These are phyloP conservation scores for Caracal caracal DNA, from an alignment of 2,113 vertebrate genomes.

Conservation along the genomic window DNA sequence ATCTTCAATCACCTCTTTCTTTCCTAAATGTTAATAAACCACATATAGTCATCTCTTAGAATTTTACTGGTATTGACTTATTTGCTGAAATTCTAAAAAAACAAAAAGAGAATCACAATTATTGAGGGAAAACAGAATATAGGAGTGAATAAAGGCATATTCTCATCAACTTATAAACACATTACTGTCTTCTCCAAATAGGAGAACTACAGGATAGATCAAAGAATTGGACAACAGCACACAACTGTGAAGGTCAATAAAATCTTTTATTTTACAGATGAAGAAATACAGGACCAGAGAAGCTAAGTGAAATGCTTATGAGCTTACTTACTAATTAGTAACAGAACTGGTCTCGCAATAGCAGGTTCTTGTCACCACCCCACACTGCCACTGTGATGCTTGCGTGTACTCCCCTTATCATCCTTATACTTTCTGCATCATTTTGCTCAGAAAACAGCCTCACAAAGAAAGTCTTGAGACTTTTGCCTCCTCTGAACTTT, in stretches of 20 bases:
- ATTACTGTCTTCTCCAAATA: not conserved
- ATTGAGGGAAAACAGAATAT: not conserved
- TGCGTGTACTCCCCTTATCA: not conserved
- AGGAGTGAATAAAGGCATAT: not conserved
- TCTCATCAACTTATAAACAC: not conserved
- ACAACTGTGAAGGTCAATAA: not conserved
- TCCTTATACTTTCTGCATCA: not conserved
- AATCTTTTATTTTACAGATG: not conserved
- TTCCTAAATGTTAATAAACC: conserved; percentile 48
- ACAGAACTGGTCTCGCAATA: not conserved
- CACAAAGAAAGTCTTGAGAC: not conserved
- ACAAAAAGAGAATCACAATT: not conserved
- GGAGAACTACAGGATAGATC: not conserved
- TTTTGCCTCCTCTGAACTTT: not conserved
- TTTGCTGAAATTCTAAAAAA: not conserved
- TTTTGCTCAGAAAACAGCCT: not conserved
- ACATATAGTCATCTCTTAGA: conserved; percentile 23
- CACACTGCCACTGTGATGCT: not conserved
- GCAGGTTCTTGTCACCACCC: not conserved
- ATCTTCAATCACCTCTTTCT: not conserved
- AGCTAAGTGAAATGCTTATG: not conserved
- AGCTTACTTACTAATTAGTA: not conserved
- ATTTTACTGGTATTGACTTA: not conserved
- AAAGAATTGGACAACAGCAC: not conserved
- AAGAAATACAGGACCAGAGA: not conserved